A percentile compares a stretch with the other conserved stretches of the same genome.
phyloP scores from a whole-genome alignment of 2,888 invertebrate genomes.

The Drosophila ustulata region DNA sequence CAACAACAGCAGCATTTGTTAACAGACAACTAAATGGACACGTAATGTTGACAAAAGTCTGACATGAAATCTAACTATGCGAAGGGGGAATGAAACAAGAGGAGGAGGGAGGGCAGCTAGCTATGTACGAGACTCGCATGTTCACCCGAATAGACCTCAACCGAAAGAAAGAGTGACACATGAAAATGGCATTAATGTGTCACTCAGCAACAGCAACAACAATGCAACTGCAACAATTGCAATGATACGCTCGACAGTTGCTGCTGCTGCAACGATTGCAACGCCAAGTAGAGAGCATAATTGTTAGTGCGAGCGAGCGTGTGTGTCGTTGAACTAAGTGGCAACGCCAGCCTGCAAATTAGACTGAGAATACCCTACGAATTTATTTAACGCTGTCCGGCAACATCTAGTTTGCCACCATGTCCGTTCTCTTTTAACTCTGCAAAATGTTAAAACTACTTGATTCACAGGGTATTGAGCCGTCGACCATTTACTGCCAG shows the following conservation, averaged over 20 bases:
- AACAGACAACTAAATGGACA: conserved; percentile 81
- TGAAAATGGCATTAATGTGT: conserved; percentile 83
- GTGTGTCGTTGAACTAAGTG: conserved; percentile 71
- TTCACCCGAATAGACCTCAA: conserved; percentile 60
- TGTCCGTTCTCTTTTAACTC: no score
- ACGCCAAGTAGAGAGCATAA: conserved; percentile 63
- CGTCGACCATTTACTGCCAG: not conserved
- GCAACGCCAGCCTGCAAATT: conserved; percentile 64
- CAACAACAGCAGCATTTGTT: conserved; percentile 61
- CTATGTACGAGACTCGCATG: conserved; percentile 4
- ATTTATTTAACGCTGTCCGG: no score
- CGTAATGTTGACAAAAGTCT: conserved; percentile 81
- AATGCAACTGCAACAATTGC: conserved; percentile 71
- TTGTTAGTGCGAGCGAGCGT: conserved; percentile 18
- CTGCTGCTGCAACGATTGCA: conserved; percentile 70
- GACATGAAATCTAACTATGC: conserved; percentile 74
- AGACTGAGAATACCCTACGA: not conserved
- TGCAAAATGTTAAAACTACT: no score
- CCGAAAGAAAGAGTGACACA: conserved; percentile 82
- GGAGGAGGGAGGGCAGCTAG: not conserved
- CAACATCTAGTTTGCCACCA: no score
- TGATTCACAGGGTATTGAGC: not conserved
- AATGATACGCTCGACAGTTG: conserved; percentile 76
- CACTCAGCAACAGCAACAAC: conserved; percentile 64
- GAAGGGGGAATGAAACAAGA: conserved; percentile 27